Evolutionary conservation across 2,113 vertebrate genomes (phyloP), one percentile per base, ranked within the genome.

Genomic region (Crypturellus undulatus): DNA sequence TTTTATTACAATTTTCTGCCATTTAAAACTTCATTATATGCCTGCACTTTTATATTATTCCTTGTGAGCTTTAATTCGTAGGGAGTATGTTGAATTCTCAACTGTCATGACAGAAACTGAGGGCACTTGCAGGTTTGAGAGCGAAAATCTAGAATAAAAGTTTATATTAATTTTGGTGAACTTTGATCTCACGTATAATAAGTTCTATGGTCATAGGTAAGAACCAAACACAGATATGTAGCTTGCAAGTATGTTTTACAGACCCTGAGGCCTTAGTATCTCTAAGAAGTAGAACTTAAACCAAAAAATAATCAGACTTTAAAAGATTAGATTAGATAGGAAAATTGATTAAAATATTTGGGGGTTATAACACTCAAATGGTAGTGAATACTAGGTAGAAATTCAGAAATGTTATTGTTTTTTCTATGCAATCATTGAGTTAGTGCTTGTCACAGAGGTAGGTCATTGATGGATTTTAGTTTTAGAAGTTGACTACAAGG

Each of bases 201-300:
- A 86, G 19, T 43, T 64, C 7, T 69, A 9, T 42, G 9, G 42
- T 86, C 34, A 28, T 26, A 73, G n/a, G 10, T 40, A 87, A 75
- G 64, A 69, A 78, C 20, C 6, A 24, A 8, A 22, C 2, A 0
- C 0, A 0, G 58, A 43, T 24, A 10, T 65, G 60, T 36, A 83
- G n/a, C 15, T 77, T 88, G 9, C 32, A 80, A 73, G 19, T 34
- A 8, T 49, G 49, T 93, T 89, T 84, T 78, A 67, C 20, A 78
- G 40, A 26, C 13, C 20, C 12, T 30, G 69, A 81, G 36, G 30
- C 4, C 1, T 19, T 89, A 40, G 2, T 79, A 5, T 75, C 11
- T 65, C 30, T 86, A 58, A 54, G 25, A 59, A 13, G n/a, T 77
- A 65, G 5, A 58, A 5, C 5, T 67, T 67, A 45, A 45, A 45